Percentiles rank a stretch among this genome's conserved stretches.
These are phyloP conservation scores for Xenops minutus DNA, from an alignment of 2,797 vertebrate genomes.

Conservation along the genomic window DNA sequence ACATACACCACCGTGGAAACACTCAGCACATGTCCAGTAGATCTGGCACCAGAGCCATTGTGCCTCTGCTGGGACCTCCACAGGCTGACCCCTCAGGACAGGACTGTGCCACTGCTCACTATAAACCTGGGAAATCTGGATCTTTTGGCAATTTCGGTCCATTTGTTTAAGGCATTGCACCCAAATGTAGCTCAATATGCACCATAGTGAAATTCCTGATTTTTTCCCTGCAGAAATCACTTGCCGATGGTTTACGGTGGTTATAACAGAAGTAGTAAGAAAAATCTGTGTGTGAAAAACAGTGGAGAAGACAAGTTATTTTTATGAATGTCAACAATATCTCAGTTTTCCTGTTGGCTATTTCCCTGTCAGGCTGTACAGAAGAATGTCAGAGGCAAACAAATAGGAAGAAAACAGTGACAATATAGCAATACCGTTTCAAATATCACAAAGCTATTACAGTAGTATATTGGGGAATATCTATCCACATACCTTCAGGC, in stretches of 20 bases:
- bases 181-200: not conserved
- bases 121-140: not conserved
- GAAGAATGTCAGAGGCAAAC: not conserved
- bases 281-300: not conserved
- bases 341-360: not conserved
- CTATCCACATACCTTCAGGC: not conserved
- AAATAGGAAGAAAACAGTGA: not conserved
- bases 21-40: not conserved
- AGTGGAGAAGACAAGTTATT: not conserved
- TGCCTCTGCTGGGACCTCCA: not conserved
- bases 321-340: not conserved
- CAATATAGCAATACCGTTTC: not conserved
- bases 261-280: not conserved
- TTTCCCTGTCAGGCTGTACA: not conserved
- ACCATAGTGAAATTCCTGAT: not conserved
- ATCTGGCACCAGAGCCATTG: not conserved
- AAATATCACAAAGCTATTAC: not conserved
- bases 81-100: rapidly evolving
- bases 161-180: not conserved
- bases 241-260: not conserved
- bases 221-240: not conserved
- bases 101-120: not conserved
- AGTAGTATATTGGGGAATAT: not conserved
- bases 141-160: not conserved
- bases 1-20: not conserved